Conservation (phyloP, 2,888 invertebrate species). For the Chymomyza procnemis region DNA sequence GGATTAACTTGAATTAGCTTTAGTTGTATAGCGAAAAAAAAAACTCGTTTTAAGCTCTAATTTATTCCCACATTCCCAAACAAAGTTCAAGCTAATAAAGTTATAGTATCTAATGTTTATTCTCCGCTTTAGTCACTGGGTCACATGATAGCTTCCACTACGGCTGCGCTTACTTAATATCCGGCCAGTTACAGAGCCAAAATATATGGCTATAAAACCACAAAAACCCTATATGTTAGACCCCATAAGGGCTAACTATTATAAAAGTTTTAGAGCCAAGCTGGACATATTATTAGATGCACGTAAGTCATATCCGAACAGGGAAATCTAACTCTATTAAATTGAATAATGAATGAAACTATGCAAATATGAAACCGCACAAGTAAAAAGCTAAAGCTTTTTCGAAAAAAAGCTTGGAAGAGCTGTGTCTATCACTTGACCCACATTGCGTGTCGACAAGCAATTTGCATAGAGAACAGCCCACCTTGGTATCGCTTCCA, state of each 20-base stretch:
- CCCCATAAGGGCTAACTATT: slow-evolving; percentile 1
- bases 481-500: slow-evolving; percentile 8
- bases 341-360: not conserved
- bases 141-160: not conserved
- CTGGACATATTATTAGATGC: slow-evolving; percentile 48
- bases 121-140: not conserved
- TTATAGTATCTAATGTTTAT: not conserved
- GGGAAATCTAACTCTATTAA: not conserved
- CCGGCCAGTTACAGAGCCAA: not conserved
- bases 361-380: not conserved
- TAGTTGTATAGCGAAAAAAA: slow-evolving; percentile 18
- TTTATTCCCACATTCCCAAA: slow-evolving; percentile 42
- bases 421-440: not conserved
- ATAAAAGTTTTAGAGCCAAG: slow-evolving; percentile 21
- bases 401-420: not conserved
- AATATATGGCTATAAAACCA: not conserved
- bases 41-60: slow-evolving; percentile 29
- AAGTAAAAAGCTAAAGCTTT: not conserved
- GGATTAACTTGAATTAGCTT: slow-evolving; percentile 80
- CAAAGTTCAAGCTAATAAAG: slow-evolving; percentile 29
- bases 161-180: slow-evolving; percentile 21
- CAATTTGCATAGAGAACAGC: slow-evolving; percentile 36
- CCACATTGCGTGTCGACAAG: slow-evolving; percentile 48
- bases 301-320: slow-evolving; percentile 22
- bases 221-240: not conserved